Percentiles rank a stretch among this genome's conserved stretches.
phyloP scores from a whole-genome alignment of 2,113 vertebrate species.

The Pomatorhinus ruficollis region DNA sequence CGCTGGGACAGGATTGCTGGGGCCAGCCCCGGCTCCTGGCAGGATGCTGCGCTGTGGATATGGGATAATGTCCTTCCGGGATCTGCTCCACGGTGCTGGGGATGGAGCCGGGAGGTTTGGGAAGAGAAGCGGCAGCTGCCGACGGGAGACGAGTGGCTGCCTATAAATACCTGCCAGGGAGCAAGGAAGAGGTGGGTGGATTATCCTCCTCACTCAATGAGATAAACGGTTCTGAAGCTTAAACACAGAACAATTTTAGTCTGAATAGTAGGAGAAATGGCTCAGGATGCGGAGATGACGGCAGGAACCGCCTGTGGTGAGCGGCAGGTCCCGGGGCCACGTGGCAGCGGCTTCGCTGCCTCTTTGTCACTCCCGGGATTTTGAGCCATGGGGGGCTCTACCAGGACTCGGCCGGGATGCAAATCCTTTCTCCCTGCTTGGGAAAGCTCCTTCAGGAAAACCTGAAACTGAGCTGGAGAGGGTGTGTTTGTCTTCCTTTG shows the following conservation, averaged over 20 bases:
- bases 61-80: neutral
- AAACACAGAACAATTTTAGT: constrained; percentile 62
- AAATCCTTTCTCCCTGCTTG: neutral
- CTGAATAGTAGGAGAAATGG: constrained; percentile 54
- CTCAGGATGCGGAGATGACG: neutral
- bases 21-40: neutral
- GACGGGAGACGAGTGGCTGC: constrained; percentile 19
- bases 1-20: accelerated
- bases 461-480: accelerated
- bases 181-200: constrained; percentile 65
- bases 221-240: constrained; percentile 63
- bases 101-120: neutral
- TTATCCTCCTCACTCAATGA: constrained; percentile 67
- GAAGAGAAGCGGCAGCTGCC: neutral
- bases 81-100: neutral
- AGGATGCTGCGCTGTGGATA: neutral
- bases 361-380: neutral
- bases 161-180: constrained; percentile 70
- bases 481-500: neutral
- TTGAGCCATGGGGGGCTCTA: accelerated
- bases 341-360: neutral
- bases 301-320: neutral
- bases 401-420: neutral
- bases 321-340: neutral
- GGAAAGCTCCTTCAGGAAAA: neutral